Percentiles rank a stretch among this genome's conserved stretches.
Conservation (phyloP, 1,140 invertebrate genomes). For the Cherax quadricarinatus region DNA sequence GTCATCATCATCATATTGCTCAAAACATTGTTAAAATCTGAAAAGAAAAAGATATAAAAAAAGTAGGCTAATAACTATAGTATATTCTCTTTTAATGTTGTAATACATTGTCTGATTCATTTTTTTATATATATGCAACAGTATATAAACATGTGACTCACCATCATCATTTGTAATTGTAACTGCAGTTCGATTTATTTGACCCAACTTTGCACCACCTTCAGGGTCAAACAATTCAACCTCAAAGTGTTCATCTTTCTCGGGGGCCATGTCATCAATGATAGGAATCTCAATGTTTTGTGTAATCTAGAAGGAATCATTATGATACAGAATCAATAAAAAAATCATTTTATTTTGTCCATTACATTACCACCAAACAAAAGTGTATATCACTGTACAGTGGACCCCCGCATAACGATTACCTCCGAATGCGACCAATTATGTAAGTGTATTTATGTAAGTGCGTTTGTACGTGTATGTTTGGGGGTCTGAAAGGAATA, state of each 20-base stretch:
- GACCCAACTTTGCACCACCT: slow-evolving; percentile 80
- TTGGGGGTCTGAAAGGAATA: too few species aligned
- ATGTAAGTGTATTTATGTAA: too few species aligned
- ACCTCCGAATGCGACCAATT: too few species aligned
- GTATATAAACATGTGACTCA: slow-evolving; percentile 74
- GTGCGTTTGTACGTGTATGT: too few species aligned
- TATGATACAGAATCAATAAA: background rate
- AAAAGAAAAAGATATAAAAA: slow-evolving; percentile 1
- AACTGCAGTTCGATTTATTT: slow-evolving; percentile 81
- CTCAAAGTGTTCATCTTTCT: slow-evolving; percentile 84
- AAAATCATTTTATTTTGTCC: too few species aligned
- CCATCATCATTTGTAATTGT: slow-evolving; percentile 84
- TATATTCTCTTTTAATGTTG: too few species aligned
- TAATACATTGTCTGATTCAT: too few species aligned
- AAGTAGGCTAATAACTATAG: background rate
- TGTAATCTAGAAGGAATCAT: slow-evolving; percentile 73
- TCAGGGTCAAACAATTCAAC: slow-evolving; percentile 80
- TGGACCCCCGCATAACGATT: too few species aligned
- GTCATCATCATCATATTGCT: slow-evolving; percentile 80
- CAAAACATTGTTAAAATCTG: slow-evolving; percentile 82
- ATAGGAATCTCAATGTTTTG: slow-evolving; percentile 81
- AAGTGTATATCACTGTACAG: too few species aligned
- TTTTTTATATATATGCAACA: too few species aligned
- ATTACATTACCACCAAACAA: too few species aligned
- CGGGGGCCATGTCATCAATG: slow-evolving; percentile 81